Base-by-base conservation (phyloP, 2,797 vertebrate genomes). In the Potorous gilbertii region DNA sequence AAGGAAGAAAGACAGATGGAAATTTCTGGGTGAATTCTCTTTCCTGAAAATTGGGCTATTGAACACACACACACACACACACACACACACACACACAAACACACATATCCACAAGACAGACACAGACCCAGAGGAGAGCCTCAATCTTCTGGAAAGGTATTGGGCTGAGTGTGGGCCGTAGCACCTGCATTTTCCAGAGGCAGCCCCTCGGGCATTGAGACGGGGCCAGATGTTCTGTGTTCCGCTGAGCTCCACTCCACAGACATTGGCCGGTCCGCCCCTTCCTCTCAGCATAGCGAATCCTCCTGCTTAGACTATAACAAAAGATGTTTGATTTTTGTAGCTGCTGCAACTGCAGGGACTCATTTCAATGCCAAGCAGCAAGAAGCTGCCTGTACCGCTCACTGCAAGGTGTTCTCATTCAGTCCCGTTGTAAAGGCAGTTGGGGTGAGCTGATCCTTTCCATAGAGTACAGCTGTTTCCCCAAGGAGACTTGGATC, bases 271-370 rank as follows among this genome's bases (percentile, higher is more conserved):
- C 92, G 92, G 90, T 94, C 66, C 95, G 50, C 81, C 87, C 96
- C n/a, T 40, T 95, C 91, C 92, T 90, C 95, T 95, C 92, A 50
- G 90, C 0, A 31, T 54, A 95, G 94, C 94, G 81, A 92, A 27
- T 96, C 91, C 81, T 96, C 94, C 6, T 87, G 96, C 96, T 96
- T 94, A 91, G 96, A 97, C 62, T 95, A 97, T 96, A 97, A 97
- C 97, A 98, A 98, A 98, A 94, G 94, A 93, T 91, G 96, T 92
- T 96, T 97, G 97, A 96, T 97, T 96, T 96, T 97, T 96, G 96
- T 94, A 90, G 97, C 96, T 16, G 93, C 97, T 95, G 97, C 92
- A 90, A 97, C 95, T 24, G 93, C 97, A 95, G 94, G 97, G 97
- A 97, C 97, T 97, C 97, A 96, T 97, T 97, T 97, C 97, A 96